These are phyloP conservation scores for Fulica atra DNA, from an alignment of 2,113 vertebrate species.

Conservation along the genomic window DNA sequence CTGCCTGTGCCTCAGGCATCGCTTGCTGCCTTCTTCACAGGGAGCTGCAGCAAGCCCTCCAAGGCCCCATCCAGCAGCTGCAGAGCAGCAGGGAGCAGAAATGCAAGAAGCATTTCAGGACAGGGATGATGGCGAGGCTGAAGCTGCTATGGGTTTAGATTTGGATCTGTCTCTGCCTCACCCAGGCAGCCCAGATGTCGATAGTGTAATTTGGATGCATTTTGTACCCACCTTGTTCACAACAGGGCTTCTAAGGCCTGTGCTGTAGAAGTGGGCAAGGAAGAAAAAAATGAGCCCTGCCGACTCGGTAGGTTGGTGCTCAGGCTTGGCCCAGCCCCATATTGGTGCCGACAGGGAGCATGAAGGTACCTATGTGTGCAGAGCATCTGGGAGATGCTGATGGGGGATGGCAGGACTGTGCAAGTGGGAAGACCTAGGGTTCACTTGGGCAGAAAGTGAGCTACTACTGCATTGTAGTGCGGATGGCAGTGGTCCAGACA, in stretches of 20 bases:
- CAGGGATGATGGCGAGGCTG: neutral
- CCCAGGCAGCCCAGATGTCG: neutral
- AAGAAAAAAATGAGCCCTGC: fast-evolving
- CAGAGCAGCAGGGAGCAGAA: neutral
- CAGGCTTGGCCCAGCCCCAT: neutral
- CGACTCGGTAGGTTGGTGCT: neutral
- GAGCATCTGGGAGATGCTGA: neutral
- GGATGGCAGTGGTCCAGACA: neutral
- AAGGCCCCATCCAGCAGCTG: neutral
- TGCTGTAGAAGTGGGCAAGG: fast-evolving
- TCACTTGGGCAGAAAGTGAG: neutral
- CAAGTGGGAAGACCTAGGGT: too few species aligned
- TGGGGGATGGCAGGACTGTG: neutral
- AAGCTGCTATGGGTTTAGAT: neutral
- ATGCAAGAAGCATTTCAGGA: neutral
- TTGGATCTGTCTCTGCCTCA: neutral
- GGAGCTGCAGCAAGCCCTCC: fast-evolving
- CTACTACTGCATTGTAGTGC: neutral
- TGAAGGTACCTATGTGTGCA: neutral
- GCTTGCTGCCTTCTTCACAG: neutral
- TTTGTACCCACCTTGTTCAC: neutral
- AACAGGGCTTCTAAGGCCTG: neutral
- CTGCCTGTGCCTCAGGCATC: neutral
- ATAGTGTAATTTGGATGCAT: too few species aligned
- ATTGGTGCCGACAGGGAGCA: fast-evolving